Evolutionary conservation across 2,113 vertebrate genomes (phyloP), one percentile per base, ranked within the genome.

Genomic region (Bufo bufo): DNA sequence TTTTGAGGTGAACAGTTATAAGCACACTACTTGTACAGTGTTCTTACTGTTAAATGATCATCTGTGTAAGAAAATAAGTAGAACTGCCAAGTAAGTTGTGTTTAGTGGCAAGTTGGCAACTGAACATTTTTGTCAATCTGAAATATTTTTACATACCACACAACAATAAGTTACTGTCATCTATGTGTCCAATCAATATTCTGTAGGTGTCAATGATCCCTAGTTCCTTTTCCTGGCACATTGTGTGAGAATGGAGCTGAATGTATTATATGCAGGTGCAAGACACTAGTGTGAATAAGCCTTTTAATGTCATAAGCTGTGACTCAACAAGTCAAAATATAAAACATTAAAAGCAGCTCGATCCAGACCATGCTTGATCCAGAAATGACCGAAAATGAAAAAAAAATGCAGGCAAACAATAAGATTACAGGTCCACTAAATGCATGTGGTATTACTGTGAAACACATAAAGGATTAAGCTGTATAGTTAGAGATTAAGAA

Each of bases 401-500:
- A 81, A 33, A 61, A 81, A 58, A 58, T 58, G 23, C 56, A 80
- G n/a, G 23, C 77, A 43, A 56, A 81, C 78, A 43, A 61, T 61
- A 45, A 45, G 54, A 54, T 56, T 13, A 56, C 77, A 78, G 77
- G n/a, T 56, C 77, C n/a, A 43, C 12, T 80, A 14, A 80, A 81
- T 81, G 56, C 78, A 81, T 45, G 33, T 59, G 78, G 33, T 61
- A 59, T 81, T 59, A 81, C 23, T 47, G 56, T 14, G 43, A 81
- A 81, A 81, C 12, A 8, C 17, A 81, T 9, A 81, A 59, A 19
- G 78, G 56, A 81, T 80, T 80, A 19, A 14, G 10, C 33, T 45
- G 56, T 81, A 81, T 61, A 43, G 78, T 45, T 81, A 81, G 23
- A 81, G 78, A 81, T 81, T 81, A 61, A 81, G 33, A 81, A 81